Percentiles rank a stretch among this genome's conserved stretches.
These are phyloP conservation scores for Folsomia manolachei DNA, from an alignment of 2,888 invertebrate species.

Conservation along the genomic window DNA sequence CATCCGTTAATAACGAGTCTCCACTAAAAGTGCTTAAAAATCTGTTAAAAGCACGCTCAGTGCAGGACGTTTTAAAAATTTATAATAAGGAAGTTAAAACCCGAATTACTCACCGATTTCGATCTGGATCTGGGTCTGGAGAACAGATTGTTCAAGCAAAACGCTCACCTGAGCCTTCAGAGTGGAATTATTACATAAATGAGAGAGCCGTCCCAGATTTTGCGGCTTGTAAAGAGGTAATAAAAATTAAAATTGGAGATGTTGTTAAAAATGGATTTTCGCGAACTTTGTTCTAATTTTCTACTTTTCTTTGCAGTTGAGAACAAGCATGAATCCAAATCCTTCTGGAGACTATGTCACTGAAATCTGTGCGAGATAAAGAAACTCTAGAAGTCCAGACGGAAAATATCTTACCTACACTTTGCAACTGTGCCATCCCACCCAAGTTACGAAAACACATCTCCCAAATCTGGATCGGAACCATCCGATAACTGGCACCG, in stretches of 20 bases:
- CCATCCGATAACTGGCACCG: background rate
- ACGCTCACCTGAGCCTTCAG: too few species aligned
- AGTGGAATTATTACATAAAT: background rate
- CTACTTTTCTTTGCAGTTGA: background rate
- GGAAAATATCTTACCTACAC: background rate
- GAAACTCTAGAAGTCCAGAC: background rate
- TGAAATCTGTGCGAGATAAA: background rate
- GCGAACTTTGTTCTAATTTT: background rate
- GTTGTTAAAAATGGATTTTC: background rate
- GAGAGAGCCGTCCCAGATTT: background rate
- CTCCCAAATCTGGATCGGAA: background rate
- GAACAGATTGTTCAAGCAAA: slow-evolving; percentile 47
- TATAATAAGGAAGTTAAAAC: slow-evolving; percentile 64
- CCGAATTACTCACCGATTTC: too few species aligned
- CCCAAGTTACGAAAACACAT: background rate
- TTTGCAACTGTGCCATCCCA: background rate
- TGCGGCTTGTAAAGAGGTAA: background rate
- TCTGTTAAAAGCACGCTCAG: slow-evolving; percentile 65
- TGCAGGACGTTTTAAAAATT: slow-evolving; percentile 62
- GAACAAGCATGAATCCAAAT: background rate
- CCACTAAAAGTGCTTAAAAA: slow-evolving; percentile 59
- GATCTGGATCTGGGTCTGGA: slow-evolving; percentile 37
- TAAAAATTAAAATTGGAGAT: background rate
- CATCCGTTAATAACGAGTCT: slow-evolving; percentile 56
- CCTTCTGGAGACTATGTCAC: background rate